Percentiles rank a stretch among this genome's conserved stretches.
These are phyloP conservation scores for Pandion haliaetus DNA, from an alignment of 2,113 vertebrate genomes.

Conservation along the genomic window DNA sequence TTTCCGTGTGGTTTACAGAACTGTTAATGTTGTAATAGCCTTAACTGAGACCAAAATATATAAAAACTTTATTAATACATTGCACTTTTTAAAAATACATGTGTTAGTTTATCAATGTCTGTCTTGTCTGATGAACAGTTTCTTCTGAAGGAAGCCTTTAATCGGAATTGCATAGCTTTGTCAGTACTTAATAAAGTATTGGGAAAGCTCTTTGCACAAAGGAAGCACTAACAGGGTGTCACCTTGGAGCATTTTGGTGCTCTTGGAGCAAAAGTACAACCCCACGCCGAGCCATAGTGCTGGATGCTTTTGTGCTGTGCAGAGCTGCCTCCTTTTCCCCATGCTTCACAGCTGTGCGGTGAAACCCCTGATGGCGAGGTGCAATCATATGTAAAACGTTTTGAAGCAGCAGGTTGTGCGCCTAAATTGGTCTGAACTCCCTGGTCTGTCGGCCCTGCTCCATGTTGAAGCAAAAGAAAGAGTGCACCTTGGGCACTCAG, in stretches of 20 bases:
- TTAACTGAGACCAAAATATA: constrained; percentile 66
- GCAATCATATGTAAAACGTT: accelerated
- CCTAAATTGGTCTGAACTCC: accelerated
- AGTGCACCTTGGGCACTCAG: accelerated
- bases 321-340: neutral
- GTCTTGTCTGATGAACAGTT: neutral
- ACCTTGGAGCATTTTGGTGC: accelerated
- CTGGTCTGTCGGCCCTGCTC: accelerated
- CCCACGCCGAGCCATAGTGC: accelerated
- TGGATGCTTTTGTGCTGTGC: neutral
- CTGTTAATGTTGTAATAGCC: constrained; percentile 54
- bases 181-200: accelerated
- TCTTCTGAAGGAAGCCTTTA: accelerated
- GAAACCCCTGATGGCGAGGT: too few relatives aligned
- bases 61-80: constrained; percentile 64
- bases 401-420: accelerated
- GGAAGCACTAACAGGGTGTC: accelerated
- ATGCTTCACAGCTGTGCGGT: accelerated
- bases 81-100: constrained; percentile 35
- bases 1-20: constrained; percentile 68
- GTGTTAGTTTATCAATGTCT: neutral
- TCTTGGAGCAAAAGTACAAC: accelerated
- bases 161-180: accelerated
- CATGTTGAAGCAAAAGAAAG: accelerated
- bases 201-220: too few relatives aligned